Conservation (phyloP, 2,888 invertebrate genomes). For the Ganaspis brasiliensis region DNA sequence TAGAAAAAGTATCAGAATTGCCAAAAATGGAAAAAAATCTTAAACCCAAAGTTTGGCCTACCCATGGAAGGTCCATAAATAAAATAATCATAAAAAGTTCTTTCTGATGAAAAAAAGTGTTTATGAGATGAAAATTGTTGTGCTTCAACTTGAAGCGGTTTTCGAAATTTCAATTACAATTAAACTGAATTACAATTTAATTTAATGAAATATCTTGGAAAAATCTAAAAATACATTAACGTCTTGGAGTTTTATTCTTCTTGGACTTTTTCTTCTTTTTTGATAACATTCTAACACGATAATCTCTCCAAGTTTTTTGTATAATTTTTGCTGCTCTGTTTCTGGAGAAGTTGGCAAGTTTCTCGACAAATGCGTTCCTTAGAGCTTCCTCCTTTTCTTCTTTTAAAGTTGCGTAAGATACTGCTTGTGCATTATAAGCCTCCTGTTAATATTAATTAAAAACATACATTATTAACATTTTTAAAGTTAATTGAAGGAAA, state of each 20-base stretch:
- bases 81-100: no score
- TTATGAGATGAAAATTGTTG: no score
- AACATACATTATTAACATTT: slow-evolving; percentile 6
- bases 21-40: no score
- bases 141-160: no score
- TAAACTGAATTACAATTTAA: no score
- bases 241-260: slow-evolving; percentile 5
- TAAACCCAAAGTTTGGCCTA: no score
- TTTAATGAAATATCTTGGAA: no score
- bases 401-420: slow-evolving; percentile 64
- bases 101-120: no score
- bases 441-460: slow-evolving; percentile 57
- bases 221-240: no score
- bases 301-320: slow-evolving; percentile 72
- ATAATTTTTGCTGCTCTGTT: slow-evolving; percentile 74
- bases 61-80: no score
- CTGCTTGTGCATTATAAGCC: slow-evolving; percentile 62
- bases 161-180: no score
- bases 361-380: slow-evolving; percentile 63
- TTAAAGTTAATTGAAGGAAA: slow-evolving; percentile 28
- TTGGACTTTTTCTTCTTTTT: slow-evolving; percentile 66
- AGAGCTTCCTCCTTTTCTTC: slow-evolving; percentile 67
- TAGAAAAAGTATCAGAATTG: no score
- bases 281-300: slow-evolving; percentile 62
- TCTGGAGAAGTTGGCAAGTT: slow-evolving; percentile 67